Evolutionary conservation across 2,888 invertebrate species (phyloP).

Genomic region (Frankliniella fusca): DNA sequence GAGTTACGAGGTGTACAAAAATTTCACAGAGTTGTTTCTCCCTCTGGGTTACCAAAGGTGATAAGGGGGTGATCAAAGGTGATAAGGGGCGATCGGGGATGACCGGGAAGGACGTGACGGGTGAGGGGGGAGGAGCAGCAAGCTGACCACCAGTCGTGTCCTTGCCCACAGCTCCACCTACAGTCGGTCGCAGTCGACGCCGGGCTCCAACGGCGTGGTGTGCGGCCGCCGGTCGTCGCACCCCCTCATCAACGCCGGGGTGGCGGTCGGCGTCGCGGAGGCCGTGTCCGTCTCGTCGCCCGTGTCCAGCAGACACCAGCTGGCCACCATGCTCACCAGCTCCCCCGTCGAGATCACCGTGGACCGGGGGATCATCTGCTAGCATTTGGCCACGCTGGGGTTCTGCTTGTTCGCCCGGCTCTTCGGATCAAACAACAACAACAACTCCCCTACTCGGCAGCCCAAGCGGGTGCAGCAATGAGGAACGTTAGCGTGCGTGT

Average conservation of each 20-base stretch:
- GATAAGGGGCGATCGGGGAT: no score
- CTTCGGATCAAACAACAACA: conserved; percentile 13
- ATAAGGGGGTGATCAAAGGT: no score
- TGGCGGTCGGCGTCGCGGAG: conserved; percentile 54
- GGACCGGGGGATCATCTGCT: conserved; percentile 52
- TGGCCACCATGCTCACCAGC: conserved; percentile 44
- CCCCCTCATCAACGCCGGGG: conserved; percentile 58
- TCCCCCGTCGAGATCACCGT: conserved; percentile 42
- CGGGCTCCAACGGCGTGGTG: conserved; percentile 45
- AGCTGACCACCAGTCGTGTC: no score
- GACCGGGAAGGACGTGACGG: no score
- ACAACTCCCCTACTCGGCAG: not conserved
- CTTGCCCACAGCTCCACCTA: not conserved
- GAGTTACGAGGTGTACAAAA: no score
- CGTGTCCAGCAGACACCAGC: conserved; percentile 51
- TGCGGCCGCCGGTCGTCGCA: conserved; percentile 48
- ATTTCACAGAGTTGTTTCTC: no score
- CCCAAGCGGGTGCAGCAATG: conserved; percentile 8
- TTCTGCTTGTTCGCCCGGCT: conserved; percentile 19
- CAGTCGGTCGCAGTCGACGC: conserved; percentile 44
- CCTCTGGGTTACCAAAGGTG: no score
- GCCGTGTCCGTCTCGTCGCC: conserved; percentile 54
- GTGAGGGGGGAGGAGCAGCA: no score
- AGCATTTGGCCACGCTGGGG: conserved; percentile 41
- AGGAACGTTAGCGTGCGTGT: not conserved